Evolutionary conservation across 2,888 invertebrate genomes (phyloP).

Genomic region (Lucinisca nassula): DNA sequence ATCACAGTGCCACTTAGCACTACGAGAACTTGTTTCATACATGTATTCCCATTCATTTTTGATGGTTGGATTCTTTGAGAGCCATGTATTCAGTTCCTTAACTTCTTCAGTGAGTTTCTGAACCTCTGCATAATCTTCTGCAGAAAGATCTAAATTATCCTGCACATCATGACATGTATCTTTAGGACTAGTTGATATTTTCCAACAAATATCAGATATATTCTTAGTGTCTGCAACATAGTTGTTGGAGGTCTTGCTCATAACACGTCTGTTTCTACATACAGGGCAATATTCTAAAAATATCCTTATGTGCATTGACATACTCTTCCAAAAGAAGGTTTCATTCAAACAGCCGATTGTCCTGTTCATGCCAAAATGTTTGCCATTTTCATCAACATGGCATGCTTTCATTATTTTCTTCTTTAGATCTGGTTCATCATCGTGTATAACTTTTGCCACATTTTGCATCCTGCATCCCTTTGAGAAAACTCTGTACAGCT

Average conservation of each 20-base stretch:
- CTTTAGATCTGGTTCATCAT: background rate
- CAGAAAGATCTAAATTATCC: background rate
- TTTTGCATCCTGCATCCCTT: background rate
- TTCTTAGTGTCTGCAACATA: background rate
- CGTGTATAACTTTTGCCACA: background rate
- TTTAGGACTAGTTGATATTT: background rate
- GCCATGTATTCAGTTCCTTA: background rate
- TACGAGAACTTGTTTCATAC: background rate
- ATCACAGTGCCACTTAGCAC: background rate
- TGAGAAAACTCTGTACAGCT: background rate
- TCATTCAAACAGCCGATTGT: background rate
- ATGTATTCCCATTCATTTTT: background rate
- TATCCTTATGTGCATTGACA: background rate
- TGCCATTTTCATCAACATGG: slow-evolving; percentile 1
- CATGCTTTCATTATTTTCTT: background rate
- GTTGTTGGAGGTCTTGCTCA: too few species aligned
- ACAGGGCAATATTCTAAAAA: background rate
- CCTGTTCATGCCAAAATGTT: background rate
- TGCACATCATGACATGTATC: background rate
- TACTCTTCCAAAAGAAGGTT: background rate
- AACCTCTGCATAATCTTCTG: background rate
- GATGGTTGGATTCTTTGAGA: background rate
- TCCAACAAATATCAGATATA: background rate
- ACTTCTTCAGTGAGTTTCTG: background rate
- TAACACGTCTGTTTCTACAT: background rate